Base-by-base conservation (phyloP, 2,113 vertebrate species). In the Gavialis gangeticus region DNA sequence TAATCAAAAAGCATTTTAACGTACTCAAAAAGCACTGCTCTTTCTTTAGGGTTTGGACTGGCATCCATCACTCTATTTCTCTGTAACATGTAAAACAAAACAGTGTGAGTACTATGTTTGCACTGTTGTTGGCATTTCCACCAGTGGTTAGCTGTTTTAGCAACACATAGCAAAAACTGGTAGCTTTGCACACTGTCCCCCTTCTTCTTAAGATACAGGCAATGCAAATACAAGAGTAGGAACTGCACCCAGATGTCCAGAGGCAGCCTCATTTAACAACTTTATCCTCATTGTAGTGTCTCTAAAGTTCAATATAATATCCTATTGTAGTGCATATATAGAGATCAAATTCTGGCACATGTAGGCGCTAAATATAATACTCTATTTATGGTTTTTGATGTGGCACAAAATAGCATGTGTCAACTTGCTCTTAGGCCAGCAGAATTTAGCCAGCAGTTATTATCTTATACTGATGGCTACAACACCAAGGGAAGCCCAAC, bases 371-470 rank as follows among this genome's bases (percentile, higher is more conserved):
- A 80, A 75, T 75, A 16, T 66, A 94, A 76, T 21, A 7, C 5
- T 17, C 71, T 80, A 2, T 77, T n/a, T 87, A 67, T 12, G 85
- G 71, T 37, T 30, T 24, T 69, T 78, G 37, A 3, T 55, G 55
- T 73, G 92, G 55, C 69, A 27, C 4, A 24, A 55, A 34, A 55
- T 75, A 67, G 37, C 27, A 15, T 54, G 58, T 63, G 21, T 84
- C 86, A 18, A 85, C 77, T 62, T 90, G 79, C 75, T 84, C 83
- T 95, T 71, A 90, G 79, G 93, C 58, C 73, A 91, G 17, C 67
- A 14, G n/a, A 69, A 79, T 71, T 96, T n/a, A 90, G 58, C 11
- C 54, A 56, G 46, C 1, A 1, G 34, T 22, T 90, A 56, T n/a
- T 17, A 28, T 55, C 88, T 94, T 84, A 76, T 6, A 10, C 62